Percentiles rank a stretch among this genome's conserved stretches.
These are phyloP conservation scores for Pseudomugil tenellus DNA, from an alignment of 2,797 vertebrate species.

Conservation along the genomic window DNA sequence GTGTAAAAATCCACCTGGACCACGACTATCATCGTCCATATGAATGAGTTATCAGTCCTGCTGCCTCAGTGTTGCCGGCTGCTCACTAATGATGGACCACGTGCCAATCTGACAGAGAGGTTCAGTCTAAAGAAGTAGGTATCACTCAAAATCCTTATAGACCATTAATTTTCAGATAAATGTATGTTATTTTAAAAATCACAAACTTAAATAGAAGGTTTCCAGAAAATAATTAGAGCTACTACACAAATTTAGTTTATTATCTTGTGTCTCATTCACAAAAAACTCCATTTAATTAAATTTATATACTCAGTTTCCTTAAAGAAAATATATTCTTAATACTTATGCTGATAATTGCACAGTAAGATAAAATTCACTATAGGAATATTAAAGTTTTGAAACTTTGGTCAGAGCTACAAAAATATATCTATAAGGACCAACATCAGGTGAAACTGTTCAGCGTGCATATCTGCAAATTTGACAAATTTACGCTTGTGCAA, in stretches of 20 bases:
- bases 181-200: neutral
- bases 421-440: slow-evolving; percentile 1
- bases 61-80: slow-evolving; percentile 63
- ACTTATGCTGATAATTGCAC: slow-evolving; percentile 17
- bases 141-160: slow-evolving; percentile 3
- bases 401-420: slow-evolving; percentile 39
- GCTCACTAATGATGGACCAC: slow-evolving; percentile 65
- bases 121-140: slow-evolving; percentile 21
- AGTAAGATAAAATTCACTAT: slow-evolving; percentile 23
- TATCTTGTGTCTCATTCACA: slow-evolving; percentile 31
- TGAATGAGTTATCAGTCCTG: slow-evolving; percentile 69
- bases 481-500: slow-evolving; percentile 21
- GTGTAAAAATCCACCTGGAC: slow-evolving; percentile 74
- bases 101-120: slow-evolving; percentile 38
- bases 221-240: slow-evolving; percentile 32
- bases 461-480: slow-evolving; percentile 19
- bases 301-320: slow-evolving; percentile 17
- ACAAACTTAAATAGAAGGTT: slow-evolving; percentile 20
- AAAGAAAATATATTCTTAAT: slow-evolving; percentile 53
- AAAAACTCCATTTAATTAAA: slow-evolving; percentile 27
- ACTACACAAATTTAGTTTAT: slow-evolving; percentile 47
- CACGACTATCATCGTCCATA: slow-evolving; percentile 68
- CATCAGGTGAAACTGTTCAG: slow-evolving; percentile 10
- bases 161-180: neutral
- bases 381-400: neutral